Evolutionary conservation across 2,888 invertebrate genomes (phyloP), one percentile per base, ranked within the genome.

Genomic region (Polyommatus iphigenia): DNA sequence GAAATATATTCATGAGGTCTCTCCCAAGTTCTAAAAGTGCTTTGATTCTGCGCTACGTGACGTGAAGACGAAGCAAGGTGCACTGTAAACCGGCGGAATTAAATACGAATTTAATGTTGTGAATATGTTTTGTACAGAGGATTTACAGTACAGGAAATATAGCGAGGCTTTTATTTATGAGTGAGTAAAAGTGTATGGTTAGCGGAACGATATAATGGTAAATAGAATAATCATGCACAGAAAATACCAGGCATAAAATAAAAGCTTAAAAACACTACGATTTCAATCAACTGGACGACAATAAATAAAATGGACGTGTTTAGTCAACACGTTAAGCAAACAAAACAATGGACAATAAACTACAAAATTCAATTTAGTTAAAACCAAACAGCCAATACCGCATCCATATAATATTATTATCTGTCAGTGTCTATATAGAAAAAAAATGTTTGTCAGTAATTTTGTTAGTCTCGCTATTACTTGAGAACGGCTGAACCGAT

Each of bases 1-100:
- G 20, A 72, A 72, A 72, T 72, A 20, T 72, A 72, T 72, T 72
- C 72, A 72, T 72, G 72, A 72, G 72, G 15, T 67, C 67, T 67
- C 32, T 67, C 13, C 13, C 6, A 67, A 67, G 5, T 67, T 32
- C 67, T 67, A 29, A 67, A 67, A 67, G 67, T 67, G 67, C 67
- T 67, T 67, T 67, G 67, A 67, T 67, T 67, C 67, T 59, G 20
- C 13, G 62, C 13, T 67, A 67, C 67, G 67, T 67, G 67, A 67
- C 15, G 67, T 15, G 67, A 67, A 67, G 29, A 67, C 67, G 67
- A 32, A 67, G 32, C 29, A 62, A 20, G 20, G 10, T 67, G 29
- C 67, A 67, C 29, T 67, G 67, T 67, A 32, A 67, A 5, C 59
- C n/a, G 8, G 24, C 62, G 24, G 15, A 67, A 67, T 67, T 67